A percentile compares a stretch with the other conserved stretches of the same genome.
Conservation (phyloP, 2,797 vertebrate genomes). For the Nyctalus aviator region DNA sequence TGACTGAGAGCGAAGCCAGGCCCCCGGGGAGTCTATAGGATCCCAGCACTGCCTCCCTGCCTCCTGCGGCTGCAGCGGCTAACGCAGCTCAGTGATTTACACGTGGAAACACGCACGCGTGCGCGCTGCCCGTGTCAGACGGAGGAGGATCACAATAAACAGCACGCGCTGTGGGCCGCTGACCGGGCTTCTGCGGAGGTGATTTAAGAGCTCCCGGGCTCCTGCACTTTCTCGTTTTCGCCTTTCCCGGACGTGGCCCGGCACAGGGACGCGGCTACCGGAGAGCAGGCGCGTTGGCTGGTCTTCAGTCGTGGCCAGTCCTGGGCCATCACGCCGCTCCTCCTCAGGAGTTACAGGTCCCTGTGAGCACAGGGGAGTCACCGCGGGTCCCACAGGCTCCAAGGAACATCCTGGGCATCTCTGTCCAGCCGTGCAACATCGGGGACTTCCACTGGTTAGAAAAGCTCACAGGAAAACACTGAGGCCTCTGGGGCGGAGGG, state of each 20-base stretch:
- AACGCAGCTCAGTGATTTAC: constrained; percentile 71
- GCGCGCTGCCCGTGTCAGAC: accelerated
- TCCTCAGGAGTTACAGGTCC: accelerated
- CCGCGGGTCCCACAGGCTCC: accelerated
- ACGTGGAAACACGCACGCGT: background rate
- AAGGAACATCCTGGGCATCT: accelerated
- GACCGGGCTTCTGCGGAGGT: no score
- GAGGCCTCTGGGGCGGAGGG: background rate
- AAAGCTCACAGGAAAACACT: background rate
- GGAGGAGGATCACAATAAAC: background rate
- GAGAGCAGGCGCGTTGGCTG: background rate
- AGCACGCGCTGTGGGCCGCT: no score
- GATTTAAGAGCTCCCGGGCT: accelerated
- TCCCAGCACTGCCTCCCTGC: constrained; percentile 76
- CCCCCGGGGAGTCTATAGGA: background rate
- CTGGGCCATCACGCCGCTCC: background rate
- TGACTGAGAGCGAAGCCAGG: constrained; percentile 64
- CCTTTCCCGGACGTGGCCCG: no score
- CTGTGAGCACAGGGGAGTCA: background rate
- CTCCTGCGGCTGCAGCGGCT: constrained; percentile 31
- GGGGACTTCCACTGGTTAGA: background rate
- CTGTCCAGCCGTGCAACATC: accelerated
- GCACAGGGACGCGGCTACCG: accelerated
- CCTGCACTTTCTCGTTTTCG: accelerated
- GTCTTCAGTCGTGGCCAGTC: no score